Percentiles rank a stretch among this genome's conserved stretches.
Conservation (phyloP, 2,797 vertebrate genomes). For the Cryptoblepharus egeriae region DNA sequence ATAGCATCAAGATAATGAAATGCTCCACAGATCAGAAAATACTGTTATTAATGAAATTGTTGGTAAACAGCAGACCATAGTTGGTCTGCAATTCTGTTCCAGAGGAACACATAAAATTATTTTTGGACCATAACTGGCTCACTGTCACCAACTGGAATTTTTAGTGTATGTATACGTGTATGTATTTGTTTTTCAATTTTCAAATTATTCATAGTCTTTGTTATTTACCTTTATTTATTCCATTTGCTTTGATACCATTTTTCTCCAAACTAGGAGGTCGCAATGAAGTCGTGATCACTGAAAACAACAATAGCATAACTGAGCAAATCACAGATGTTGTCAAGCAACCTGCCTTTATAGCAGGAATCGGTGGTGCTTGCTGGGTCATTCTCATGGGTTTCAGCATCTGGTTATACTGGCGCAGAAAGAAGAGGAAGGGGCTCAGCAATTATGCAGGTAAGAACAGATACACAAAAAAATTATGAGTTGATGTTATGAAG, state of each 20-base stretch:
- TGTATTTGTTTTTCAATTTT: not conserved
- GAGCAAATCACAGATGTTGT: conserved; percentile 99
- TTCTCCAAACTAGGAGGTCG: conserved; percentile 83
- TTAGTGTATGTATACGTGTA: not conserved
- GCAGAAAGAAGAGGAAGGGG: conserved; percentile 99
- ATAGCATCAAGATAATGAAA: too few relatives aligned
- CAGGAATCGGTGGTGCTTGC: conserved; percentile 97
- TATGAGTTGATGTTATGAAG: not conserved
- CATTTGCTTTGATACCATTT: not conserved
- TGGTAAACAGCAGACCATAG: not conserved
- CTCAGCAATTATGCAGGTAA: conserved; percentile 99
- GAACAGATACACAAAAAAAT: conserved; percentile 61
- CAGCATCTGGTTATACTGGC: conserved; percentile 99
- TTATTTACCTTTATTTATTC: not conserved
- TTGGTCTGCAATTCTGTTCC: not conserved
- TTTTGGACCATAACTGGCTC: not conserved
- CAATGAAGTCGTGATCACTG: conserved; percentile 95
- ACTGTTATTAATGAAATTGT: not conserved
- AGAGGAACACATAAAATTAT: not conserved
- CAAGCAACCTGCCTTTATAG: conserved; percentile 98
- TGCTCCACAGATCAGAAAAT: too few relatives aligned
- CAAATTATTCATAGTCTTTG: not conserved
- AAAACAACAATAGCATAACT: conserved; percentile 97
- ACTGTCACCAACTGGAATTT: not conserved
- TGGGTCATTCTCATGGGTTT: conserved; percentile 99